Percentiles rank a stretch among this genome's conserved stretches.
These are phyloP conservation scores for Lasioglossum marginatum DNA, from an alignment of 2,888 invertebrate species.

Conservation along the genomic window DNA sequence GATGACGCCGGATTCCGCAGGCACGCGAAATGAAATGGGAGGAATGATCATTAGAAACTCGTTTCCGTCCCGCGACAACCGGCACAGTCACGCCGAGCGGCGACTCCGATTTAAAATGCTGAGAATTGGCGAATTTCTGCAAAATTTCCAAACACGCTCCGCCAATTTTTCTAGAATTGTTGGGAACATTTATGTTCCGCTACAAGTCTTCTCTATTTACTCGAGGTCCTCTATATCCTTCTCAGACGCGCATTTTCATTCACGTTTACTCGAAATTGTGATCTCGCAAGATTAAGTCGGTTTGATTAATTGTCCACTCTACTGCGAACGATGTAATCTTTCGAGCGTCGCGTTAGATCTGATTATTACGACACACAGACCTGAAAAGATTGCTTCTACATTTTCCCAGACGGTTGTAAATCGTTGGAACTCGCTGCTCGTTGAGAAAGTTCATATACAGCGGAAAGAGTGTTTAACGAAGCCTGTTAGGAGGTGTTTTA, in stretches of 20 bases:
- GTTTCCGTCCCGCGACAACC: slow-evolving; percentile 33
- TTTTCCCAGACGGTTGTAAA: not conserved
- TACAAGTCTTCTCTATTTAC: not conserved
- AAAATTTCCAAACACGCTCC: not conserved
- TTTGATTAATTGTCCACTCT: not conserved
- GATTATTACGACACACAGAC: not conserved
- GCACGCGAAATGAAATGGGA: slow-evolving; percentile 16
- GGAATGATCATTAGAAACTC: slow-evolving; percentile 62
- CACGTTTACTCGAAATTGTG: not conserved
- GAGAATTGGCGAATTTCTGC: not conserved
- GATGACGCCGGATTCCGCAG: slow-evolving; percentile 42
- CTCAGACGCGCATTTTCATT: not conserved
- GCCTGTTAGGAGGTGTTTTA: not conserved
- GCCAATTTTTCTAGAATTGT: not conserved
- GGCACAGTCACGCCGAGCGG: not conserved
- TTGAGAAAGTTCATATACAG: not conserved
- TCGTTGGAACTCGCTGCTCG: not conserved
- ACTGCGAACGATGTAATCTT: not conserved
- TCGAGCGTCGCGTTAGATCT: not conserved
- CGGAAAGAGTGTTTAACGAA: not conserved
- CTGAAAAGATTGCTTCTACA: not conserved
- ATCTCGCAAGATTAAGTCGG: not conserved
- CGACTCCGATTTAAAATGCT: not conserved
- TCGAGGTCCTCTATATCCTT: not conserved
- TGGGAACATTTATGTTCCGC: not conserved